Evolutionary conservation across 2,797 vertebrate species (phyloP), one percentile per base, ranked within the genome.

Genomic region (Dendrocincla tyrannina): DNA sequence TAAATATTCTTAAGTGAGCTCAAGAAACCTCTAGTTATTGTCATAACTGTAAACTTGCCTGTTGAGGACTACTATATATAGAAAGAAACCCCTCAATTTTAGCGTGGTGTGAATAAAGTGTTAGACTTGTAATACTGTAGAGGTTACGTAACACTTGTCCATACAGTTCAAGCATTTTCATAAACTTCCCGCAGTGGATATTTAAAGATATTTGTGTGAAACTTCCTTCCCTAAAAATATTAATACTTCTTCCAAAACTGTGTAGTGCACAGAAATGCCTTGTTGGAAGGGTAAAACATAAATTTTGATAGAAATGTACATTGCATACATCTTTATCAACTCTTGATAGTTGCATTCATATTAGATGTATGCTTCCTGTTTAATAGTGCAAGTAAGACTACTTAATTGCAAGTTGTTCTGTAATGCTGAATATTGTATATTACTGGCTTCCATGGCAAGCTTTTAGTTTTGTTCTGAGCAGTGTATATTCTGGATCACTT

Each of bases 51-150:
- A 94, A 96, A 93, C 63, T 95, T 96, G 88, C 85, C 88, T 88
- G 85, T 95, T 76, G 77, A 94, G 73, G 87, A 91, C 77, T 92
- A 70, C 47, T 95, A 79, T 93, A 42, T 93, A 52, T 91, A 75
- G 32, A 91, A 78, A 85, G 79, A 91, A 95, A 68, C 1, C 42
- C 53, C 58, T 93, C 47, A 50, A n/a, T 92, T 96, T 95, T 96
- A 95, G 92, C 88, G 85, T 97, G 95, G 52, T 83, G 82, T 94
- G 92, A 94, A 90, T 96, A 95, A 95, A 91, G 85, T 93, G 89
- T 90, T 93, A 95, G 94, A 78, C 63, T 94, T 94, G 91, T 97
- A 94, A 93, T 93, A 78, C 73, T 88, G 83, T 95, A 91, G 94
- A 76, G 79, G 73, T 89, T 92, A 83, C 0, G 30, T 97, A 81